phyloP scores from a whole-genome alignment of 2,888 invertebrate species.

The Agrotis exclamationis region DNA sequence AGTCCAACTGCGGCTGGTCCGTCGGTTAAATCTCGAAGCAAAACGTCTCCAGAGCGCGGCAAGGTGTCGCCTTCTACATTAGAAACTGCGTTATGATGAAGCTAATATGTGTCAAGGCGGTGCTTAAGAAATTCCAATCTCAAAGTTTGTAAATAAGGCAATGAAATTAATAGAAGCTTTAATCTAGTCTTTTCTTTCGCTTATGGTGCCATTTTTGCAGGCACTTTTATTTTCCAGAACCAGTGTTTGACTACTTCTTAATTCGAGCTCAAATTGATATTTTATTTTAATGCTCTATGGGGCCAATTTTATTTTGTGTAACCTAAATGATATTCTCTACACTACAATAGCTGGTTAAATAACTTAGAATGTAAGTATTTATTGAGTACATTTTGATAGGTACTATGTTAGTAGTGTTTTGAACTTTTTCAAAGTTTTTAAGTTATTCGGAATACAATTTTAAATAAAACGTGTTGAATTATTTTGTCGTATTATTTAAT shows the following conservation, averaged over 20 bases:
- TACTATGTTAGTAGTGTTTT: constrained; percentile 84
- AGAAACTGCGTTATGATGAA: constrained; percentile 92
- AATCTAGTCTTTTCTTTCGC: constrained; percentile 89
- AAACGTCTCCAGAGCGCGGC: constrained; percentile 82
- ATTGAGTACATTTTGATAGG: constrained; percentile 83
- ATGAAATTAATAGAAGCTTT: constrained; percentile 89
- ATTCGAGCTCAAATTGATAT: constrained; percentile 79
- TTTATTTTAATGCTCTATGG: constrained; percentile 81
- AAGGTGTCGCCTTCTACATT: constrained; percentile 89
- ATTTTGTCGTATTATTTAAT: constrained; percentile 61
- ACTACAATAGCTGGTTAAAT: constrained; percentile 76
- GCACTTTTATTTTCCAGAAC: constrained; percentile 77
- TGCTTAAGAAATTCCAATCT: constrained; percentile 78
- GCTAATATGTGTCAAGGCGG: constrained; percentile 73
- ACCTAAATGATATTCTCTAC: constrained; percentile 78
- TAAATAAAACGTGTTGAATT: constrained; percentile 88
- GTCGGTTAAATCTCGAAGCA: constrained; percentile 71
- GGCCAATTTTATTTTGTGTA: constrained; percentile 85
- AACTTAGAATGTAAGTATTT: constrained; percentile 88
- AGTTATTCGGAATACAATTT: constrained; percentile 89
- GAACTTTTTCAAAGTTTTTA: constrained; percentile 88
- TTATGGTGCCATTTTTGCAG: constrained; percentile 83
- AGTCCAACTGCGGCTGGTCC: constrained; percentile 74
- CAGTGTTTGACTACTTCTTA: constrained; percentile 77
- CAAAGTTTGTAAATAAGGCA: constrained; percentile 76